A percentile compares a stretch with the other conserved stretches of the same genome.
Evolutionary conservation across 2,888 invertebrate genomes (phyloP).

Genomic region (Nomada flava): DNA sequence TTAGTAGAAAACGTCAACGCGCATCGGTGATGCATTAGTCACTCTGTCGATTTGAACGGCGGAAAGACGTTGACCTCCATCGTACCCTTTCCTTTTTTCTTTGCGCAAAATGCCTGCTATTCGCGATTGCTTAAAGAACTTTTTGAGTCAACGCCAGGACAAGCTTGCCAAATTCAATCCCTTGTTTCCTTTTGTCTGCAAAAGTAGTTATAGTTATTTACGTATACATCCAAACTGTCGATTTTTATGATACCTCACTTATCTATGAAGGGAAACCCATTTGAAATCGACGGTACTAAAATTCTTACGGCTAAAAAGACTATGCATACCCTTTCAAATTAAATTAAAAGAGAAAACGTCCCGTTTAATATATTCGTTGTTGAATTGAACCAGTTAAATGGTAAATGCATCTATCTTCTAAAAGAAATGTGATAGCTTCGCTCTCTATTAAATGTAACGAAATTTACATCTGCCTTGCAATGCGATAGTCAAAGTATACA

Average conservation of each 20-base stretch:
- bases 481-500: background rate
- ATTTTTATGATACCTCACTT: background rate
- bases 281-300: too few relatives aligned
- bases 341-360: too few relatives aligned
- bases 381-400: background rate
- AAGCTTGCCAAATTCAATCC: background rate
- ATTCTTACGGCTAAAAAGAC: too few relatives aligned
- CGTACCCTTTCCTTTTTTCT: background rate
- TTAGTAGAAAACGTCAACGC: slow-evolving; percentile 34
- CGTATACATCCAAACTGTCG: background rate
- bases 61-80: slow-evolving; percentile 38
- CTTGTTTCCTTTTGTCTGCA: background rate
- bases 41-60: slow-evolving; percentile 27
- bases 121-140: background rate
- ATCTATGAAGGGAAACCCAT: too few relatives aligned
- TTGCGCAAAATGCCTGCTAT: background rate
- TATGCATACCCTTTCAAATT: too few relatives aligned
- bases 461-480: background rate
- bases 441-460: background rate
- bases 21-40: slow-evolving; percentile 40
- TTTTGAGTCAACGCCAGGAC: slow-evolving; percentile 4
- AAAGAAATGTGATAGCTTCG: too few relatives aligned
- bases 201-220: background rate
- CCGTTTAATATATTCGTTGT: background rate
- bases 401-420: background rate